Evolutionary conservation across 2,888 invertebrate genomes (phyloP), one percentile per base, ranked within the genome.

Genomic region (Odontocolon sp.): DNA sequence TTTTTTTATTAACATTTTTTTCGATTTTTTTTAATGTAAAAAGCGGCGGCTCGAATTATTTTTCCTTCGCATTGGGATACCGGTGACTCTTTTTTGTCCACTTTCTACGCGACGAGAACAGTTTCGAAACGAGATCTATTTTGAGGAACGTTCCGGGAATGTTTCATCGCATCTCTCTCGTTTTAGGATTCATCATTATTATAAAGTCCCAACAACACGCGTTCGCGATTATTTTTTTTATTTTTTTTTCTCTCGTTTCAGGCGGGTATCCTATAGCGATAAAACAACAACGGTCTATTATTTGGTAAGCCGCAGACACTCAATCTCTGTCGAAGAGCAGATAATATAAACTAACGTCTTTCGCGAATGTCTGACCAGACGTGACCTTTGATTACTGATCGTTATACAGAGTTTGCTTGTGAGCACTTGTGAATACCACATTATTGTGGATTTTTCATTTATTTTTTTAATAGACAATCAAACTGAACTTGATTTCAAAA

Each of bases 121-220:
- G 54, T 67, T 57, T 54, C 61, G 47, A 63, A 66, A 61, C 45
- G 59, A n/a, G 61, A 71, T 66, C 33, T 76, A 76, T 76, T 76
- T 59, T 63, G 52, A 76, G 76, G 70, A 63, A 61, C 47, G 45
- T 67, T 63, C 67, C 33, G 38, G 36, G 67, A 74, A 74, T 68
- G 67, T 67, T 67, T 33, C 64, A 36, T 40, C 31, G 42, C 40
- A 31, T 59, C 16, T 63, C 59, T 45, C 31, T n/a, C 3, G 33
- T 16, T 31, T 54, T 33, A 21, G 56, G 47, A 63, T 21, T 71
- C 66, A 23, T 71, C 76, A 50, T 76, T 54, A 61, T n/a, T n/a
- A n/a, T n/a, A n/a, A 38, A 56, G 38, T 50, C 54, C 36, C 61
- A 66, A 50, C 50, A 18, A 54, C 54, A 16, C n/a, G 21, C 33